A percentile compares a stretch with the other conserved stretches of the same genome.
Evolutionary conservation across 2,113 vertebrate species (phyloP).

Genomic region (Cephalopterus ornatus): DNA sequence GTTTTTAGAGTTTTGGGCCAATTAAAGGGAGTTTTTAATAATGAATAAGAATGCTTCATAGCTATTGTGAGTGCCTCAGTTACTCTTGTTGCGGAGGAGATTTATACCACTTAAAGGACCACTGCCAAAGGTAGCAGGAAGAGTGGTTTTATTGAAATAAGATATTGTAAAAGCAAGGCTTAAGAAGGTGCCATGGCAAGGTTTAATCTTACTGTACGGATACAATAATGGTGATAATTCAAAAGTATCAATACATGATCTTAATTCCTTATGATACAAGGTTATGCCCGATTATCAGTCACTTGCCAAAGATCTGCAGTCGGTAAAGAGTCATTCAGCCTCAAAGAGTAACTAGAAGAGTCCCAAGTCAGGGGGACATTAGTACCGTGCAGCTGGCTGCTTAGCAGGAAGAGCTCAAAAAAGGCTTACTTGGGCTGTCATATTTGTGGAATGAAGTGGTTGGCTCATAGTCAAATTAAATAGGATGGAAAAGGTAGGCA

Average conservation of each 20-base stretch:
- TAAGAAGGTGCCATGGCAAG: not conserved
- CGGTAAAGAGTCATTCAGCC: not conserved
- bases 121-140: not conserved
- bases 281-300: fast-evolving
- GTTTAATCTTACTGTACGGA: not conserved
- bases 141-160: not conserved
- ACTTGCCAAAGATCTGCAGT: not conserved
- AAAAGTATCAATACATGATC: not conserved
- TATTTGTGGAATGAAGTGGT: not conserved
- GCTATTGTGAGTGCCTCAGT: not conserved
- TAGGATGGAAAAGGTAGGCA: not conserved
- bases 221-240: not conserved
- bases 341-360: not conserved
- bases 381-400: fast-evolving
- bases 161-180: not conserved
- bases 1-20: not conserved
- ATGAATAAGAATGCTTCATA: not conserved
- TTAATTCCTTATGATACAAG: not conserved
- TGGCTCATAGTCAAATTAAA: not conserved
- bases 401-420: not conserved
- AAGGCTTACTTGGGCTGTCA: not conserved
- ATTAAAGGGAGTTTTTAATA: not conserved
- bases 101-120: not conserved
- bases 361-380: not conserved
- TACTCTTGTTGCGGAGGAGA: not conserved